Evolutionary conservation across 2,888 invertebrate genomes (phyloP), one percentile per base, ranked within the genome.

Genomic region (Lasioglossum oenotherae): DNA sequence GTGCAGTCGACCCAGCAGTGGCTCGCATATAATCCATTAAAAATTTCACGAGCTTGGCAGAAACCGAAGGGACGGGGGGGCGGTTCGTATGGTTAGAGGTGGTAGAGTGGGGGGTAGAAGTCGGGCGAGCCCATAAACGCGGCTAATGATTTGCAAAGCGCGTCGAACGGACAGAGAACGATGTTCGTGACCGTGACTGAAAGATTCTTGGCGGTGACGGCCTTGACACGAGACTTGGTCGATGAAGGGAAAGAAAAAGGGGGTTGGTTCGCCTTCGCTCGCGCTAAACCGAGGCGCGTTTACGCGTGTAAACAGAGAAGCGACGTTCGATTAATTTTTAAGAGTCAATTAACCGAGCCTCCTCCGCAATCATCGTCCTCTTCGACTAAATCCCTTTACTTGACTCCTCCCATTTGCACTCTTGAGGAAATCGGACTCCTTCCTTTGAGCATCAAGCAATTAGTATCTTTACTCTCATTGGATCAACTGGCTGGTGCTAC

Each of bases 141-240:
- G 64, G 35, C 60, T 57, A 46, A 80, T 82, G 74, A 83, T 80
- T 82, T 49, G 46, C 49, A 31, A 35, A 57, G 35, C 73, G 83
- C 49, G 77, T 79, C 67, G 60, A 82, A 84, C 57, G 69, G 89
- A 82, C 80, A 76, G 60, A 44, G 76, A 74, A 49, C 53, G 74
- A 78, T 80, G 90, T 88, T 90, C 90, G 90, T 90, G 90, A 90
- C 90, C 90, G 88, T 90, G 90, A 90, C 87, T 88, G 82, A 81
- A 84, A 85, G 88, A 89, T 88, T 73, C 85, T 85, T 82, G 82
- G 75, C 75, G 76, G 69, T 82, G 46, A 69, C 78, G 82, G 81
- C 90, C 90, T 90, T 90, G 90, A 84, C 90, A 83, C 80, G 49
- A 31, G 16, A 74, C 85, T 53, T 53, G 90, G 87, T 90, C 90